Percentiles rank a stretch among this genome's conserved stretches.
Evolutionary conservation across 2,113 vertebrate genomes (phyloP).

Genomic region (Phylloscopus trochilus): DNA sequence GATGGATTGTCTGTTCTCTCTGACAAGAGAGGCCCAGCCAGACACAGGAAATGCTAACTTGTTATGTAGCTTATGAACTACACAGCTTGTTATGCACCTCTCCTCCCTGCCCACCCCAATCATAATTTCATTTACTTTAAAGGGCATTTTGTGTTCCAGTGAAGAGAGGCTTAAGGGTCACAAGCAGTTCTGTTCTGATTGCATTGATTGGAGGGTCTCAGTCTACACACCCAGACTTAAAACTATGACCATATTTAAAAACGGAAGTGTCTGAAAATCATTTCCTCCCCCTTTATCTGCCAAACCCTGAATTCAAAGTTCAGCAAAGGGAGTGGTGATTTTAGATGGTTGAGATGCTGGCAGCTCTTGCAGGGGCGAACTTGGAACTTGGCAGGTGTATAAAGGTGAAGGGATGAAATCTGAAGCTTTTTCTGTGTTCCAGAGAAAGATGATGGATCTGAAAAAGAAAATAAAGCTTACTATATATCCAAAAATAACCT

Average conservation of each 20-base stretch:
- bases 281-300: constrained; percentile 20
- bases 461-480: constrained; percentile 51
- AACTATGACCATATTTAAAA: neutral
- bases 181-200: neutral
- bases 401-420: constrained; percentile 48
- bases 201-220: neutral
- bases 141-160: neutral
- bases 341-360: constrained; percentile 38
- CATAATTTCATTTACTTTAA: neutral
- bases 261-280: constrained; percentile 5
- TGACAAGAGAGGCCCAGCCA: neutral
- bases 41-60: neutral
- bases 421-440: constrained; percentile 42
- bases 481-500: constrained; percentile 54
- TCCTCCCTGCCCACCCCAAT: neutral
- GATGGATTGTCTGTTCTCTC: neutral
- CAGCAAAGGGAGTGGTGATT: constrained; percentile 28
- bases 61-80: neutral
- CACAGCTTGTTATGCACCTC: neutral
- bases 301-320: constrained; percentile 12
- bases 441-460: constrained; percentile 48
- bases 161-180: neutral
- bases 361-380: neutral
- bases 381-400: constrained; percentile 27
- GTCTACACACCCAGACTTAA: neutral